Evolutionary conservation across 2,797 vertebrate genomes (phyloP).

Genomic region (Galago senegalensis): DNA sequence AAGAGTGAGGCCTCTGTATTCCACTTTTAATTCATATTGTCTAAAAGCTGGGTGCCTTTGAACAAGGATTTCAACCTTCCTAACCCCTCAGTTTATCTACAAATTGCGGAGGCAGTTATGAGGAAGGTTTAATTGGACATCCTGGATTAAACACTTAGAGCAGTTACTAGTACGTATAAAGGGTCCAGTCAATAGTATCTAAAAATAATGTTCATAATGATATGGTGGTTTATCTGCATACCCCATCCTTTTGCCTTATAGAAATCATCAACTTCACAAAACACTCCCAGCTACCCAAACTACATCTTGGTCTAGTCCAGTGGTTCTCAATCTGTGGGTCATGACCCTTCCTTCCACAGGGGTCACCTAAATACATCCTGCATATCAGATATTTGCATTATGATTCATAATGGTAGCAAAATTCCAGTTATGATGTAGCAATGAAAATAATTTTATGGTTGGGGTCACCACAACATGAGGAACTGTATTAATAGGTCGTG

Average conservation of each 20-base stretch:
- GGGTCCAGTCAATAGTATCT: neutral
- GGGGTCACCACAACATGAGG: too few species aligned
- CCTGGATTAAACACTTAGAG: neutral
- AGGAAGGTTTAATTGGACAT: neutral
- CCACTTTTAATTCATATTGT: neutral
- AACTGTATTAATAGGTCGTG: too few species aligned
- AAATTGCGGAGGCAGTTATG: neutral
- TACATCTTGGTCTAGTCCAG: neutral
- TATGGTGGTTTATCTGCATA: neutral
- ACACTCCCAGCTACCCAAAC: neutral
- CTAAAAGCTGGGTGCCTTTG: neutral
- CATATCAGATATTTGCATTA: too few species aligned
- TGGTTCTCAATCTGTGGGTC: too few species aligned
- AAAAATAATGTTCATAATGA: neutral
- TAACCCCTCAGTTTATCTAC: neutral
- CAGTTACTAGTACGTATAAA: neutral
- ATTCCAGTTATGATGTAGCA: too few species aligned
- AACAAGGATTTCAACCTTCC: neutral
- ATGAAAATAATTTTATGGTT: too few species aligned
- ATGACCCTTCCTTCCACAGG: too few species aligned
- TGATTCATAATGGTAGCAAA: too few species aligned
- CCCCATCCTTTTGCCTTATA: neutral
- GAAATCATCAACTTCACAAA: neutral
- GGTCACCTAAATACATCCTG: too few species aligned
- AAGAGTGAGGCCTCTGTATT: neutral